These are phyloP conservation scores for Synchiropus splendidus DNA, from an alignment of 2,113 vertebrate species.

Conservation along the genomic window DNA sequence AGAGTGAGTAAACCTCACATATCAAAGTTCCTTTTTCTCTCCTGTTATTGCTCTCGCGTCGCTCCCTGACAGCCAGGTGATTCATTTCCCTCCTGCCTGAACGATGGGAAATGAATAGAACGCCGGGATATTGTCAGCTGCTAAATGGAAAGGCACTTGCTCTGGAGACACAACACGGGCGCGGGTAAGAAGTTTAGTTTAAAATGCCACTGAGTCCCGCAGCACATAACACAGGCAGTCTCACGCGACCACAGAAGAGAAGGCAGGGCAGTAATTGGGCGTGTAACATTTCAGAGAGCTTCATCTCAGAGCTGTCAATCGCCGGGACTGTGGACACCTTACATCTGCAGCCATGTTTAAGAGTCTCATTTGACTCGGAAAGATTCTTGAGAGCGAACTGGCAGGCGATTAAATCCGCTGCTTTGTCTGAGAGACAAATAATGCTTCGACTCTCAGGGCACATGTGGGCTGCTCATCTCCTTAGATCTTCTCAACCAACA, in stretches of 20 bases:
- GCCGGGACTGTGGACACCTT: slow-evolving; percentile 20
- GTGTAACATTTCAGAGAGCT: slow-evolving; percentile 33
- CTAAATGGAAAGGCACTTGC: slow-evolving; percentile 55
- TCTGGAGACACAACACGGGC: slow-evolving; percentile 48
- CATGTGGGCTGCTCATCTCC: slow-evolving; percentile 15
- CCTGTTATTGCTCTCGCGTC: slow-evolving; percentile 59
- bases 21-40: slow-evolving; percentile 57
- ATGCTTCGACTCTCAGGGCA: slow-evolving; percentile 7
- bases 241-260: slow-evolving; percentile 20
- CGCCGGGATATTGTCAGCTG: slow-evolving; percentile 58
- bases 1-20: slow-evolving; percentile 57
- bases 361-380: slow-evolving; percentile 28
- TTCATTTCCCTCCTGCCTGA: slow-evolving; percentile 60
- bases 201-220: slow-evolving; percentile 41
- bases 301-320: slow-evolving; percentile 30
- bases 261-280: slow-evolving; percentile 24
- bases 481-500: slow-evolving; percentile 12
- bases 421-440: slow-evolving; percentile 6
- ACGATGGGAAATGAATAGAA: slow-evolving; percentile 65
- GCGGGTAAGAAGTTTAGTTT: slow-evolving; percentile 35
- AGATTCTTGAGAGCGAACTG: slow-evolving; percentile 7
- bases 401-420: slow-evolving; percentile 10
- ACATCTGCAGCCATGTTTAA: slow-evolving; percentile 10
- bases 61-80: slow-evolving; percentile 58
- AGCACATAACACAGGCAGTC: slow-evolving; percentile 16